Percentiles rank a stretch among this genome's conserved stretches.
Evolutionary conservation across 2,888 invertebrate genomes (phyloP).

Genomic region (Synergus itoensis): DNA sequence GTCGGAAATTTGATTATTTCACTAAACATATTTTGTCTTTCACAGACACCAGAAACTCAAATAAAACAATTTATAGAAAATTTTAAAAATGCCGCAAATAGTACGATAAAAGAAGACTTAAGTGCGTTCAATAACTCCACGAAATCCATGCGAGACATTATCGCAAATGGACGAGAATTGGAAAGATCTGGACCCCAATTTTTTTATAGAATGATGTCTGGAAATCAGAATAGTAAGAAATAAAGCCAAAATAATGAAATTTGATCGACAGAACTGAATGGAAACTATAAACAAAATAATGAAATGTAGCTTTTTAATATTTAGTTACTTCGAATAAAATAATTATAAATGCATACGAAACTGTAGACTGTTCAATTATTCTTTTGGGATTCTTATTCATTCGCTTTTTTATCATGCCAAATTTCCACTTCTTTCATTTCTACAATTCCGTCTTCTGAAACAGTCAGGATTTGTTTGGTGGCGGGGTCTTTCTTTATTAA

Average conservation of each 20-base stretch:
- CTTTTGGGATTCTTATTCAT: not conserved
- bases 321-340: not conserved
- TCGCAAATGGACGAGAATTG: conserved; percentile 7
- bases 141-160: conserved; percentile 12
- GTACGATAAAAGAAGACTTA: not conserved
- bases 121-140: not conserved
- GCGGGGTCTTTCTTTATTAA: conserved; percentile 56
- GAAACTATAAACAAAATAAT: not conserved
- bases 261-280: not conserved
- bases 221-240: not conserved
- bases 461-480: conserved; percentile 69
- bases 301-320: not conserved
- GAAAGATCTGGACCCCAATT: not conserved
- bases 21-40: not conserved
- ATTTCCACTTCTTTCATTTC: conserved; percentile 72
- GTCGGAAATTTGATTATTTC: not conserved
- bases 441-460: conserved; percentile 74
- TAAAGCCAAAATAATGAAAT: not conserved
- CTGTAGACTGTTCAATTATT: not conserved
- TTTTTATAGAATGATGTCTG: not conserved
- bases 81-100: not conserved
- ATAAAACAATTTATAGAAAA: conserved; percentile 4
- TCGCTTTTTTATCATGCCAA: conserved; percentile 56
- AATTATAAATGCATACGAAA: not conserved
- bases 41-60: not conserved